Evolutionary conservation across 2,113 vertebrate genomes (phyloP), one percentile per base, ranked within the genome.

Genomic region (Epinephelus lanceolatus): DNA sequence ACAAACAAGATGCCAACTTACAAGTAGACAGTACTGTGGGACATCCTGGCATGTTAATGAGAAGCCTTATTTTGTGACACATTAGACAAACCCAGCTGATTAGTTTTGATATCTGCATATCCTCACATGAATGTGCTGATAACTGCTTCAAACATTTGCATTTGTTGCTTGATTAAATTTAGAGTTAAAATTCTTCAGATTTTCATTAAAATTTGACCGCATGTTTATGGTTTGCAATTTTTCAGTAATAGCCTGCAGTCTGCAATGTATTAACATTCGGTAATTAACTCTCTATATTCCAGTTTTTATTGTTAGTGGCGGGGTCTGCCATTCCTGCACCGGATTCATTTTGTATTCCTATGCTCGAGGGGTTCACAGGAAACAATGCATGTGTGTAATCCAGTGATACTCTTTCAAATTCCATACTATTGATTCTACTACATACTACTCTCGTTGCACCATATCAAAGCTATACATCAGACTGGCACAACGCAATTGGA

Each of bases 1-100:
- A 86, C 61, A 62, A 65, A 85, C 51, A 59, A 80, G 61, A 30
- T 42, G 33, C 55, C 51, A 82, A 71, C 76, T 84, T 65, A 52
- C 23, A 40, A 17, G 3, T 2, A 59, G 56, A 76, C 52, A 40
- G 19, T 53, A 5, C 11, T 59, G n/a, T 23, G 15, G 15, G 47
- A 40, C 59, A 19, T 53, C 17, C 51, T 66, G 51, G 5, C 33
- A 15, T 53, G 27, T 63, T 60, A 49, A 56, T 37, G 23, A 56
- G 57, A 69, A 1, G 0, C 9, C 7, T 37, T 21, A 19, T 52
- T 65, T 75, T 63, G 14, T 30, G 23, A 47, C 5, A 47, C 7
- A 55, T 49, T 19, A 57, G 9, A 73, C 19, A 15, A 61, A 5
- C 19, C 25, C 4, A 27, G 8, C 14, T 60, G 27, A 42, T 66